Conservation (phyloP, 2,888 invertebrate genomes). For the Rotaria magnacalcarata region DNA sequence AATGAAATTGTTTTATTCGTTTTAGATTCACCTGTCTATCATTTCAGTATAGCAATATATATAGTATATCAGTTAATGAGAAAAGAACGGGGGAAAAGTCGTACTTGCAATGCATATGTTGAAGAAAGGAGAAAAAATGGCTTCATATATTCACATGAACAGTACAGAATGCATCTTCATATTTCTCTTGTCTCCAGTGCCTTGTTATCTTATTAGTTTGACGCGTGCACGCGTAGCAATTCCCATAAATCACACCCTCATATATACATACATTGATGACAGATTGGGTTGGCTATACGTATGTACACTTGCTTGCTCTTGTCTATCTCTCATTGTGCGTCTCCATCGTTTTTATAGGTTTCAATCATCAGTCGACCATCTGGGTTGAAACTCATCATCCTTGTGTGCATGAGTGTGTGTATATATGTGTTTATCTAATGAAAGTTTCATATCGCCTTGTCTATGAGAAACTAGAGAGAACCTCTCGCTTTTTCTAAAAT, state of each 20-base stretch:
- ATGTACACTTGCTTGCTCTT: neutral
- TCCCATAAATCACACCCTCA: neutral
- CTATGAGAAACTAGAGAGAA: neutral
- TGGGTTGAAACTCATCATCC: neutral
- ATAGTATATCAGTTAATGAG: neutral
- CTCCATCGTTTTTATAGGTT: constrained; percentile 16
- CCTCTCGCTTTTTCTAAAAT: neutral
- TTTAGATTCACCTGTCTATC: neutral
- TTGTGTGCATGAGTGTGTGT: no score
- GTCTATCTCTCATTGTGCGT: no score
- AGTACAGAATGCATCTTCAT: neutral
- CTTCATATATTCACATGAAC: no score
- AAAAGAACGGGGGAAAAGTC: neutral
- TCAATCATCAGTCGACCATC: constrained; percentile 5
- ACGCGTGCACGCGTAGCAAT: neutral
- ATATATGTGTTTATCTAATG: neutral
- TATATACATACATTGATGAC: neutral
- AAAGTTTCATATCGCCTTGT: neutral
- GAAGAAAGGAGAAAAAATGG: neutral
- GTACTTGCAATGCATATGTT: no score
- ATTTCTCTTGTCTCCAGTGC: neutral
- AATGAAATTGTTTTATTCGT: neutral
- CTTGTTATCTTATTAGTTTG: constrained; percentile 13
- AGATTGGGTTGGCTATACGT: neutral
- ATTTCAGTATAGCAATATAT: neutral